These are phyloP conservation scores for Theristicus caerulescens DNA, from an alignment of 2,113 vertebrate genomes.

Conservation along the genomic window DNA sequence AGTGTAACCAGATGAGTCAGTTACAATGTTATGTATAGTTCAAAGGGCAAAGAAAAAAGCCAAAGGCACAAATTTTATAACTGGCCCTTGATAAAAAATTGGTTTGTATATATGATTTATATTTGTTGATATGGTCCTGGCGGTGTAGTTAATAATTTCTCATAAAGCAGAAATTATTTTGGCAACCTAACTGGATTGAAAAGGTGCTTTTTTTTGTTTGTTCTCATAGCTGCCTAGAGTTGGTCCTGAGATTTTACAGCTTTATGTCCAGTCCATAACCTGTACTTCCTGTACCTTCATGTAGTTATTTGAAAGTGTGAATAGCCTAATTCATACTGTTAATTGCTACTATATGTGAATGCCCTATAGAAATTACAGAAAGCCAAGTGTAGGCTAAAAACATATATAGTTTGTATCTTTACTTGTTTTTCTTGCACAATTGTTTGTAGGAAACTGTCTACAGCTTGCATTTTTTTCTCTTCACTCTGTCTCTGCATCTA, in stretches of 20 bases:
- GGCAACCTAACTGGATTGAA: background rate
- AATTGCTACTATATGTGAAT: background rate
- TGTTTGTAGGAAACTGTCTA: background rate
- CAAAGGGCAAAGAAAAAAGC: constrained; percentile 10
- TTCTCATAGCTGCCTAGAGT: background rate
- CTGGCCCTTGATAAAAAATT: background rate
- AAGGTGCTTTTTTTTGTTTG: background rate
- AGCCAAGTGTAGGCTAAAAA: background rate
- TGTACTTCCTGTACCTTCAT: background rate
- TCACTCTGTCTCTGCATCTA: background rate
- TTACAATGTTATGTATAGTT: background rate
- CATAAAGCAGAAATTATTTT: background rate
- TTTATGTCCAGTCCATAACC: background rate
- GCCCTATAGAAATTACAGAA: background rate
- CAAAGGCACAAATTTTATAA: background rate
- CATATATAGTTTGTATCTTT: background rate
- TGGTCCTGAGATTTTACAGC: background rate
- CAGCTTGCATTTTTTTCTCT: background rate
- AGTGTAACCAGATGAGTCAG: constrained; percentile 22
- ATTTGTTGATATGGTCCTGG: background rate
- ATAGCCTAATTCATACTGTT: background rate
- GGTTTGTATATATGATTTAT: background rate
- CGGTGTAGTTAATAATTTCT: background rate
- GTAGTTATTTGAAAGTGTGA: background rate
- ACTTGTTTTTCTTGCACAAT: background rate